These are phyloP conservation scores for Lagorchestes hirsutus DNA, from an alignment of 2,797 vertebrate genomes.

Conservation along the genomic window DNA sequence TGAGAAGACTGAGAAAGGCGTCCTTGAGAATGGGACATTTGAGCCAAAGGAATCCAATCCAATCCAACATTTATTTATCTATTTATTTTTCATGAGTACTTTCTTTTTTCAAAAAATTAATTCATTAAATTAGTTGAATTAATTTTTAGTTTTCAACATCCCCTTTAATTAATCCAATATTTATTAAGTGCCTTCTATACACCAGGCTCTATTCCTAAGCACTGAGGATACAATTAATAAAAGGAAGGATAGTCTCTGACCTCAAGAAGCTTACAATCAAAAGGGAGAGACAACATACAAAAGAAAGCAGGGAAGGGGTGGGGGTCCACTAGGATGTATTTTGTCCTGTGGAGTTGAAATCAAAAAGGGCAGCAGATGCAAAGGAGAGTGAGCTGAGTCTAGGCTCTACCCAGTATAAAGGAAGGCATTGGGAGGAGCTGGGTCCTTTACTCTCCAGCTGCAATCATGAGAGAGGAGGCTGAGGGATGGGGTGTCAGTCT, in stretches of 20 bases:
- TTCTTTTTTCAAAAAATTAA: too few relatives aligned
- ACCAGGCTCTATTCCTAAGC: not conserved
- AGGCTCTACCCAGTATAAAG: not conserved
- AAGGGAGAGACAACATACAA: not conserved
- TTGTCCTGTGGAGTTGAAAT: not conserved
- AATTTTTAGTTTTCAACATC: too few relatives aligned
- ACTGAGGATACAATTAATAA: not conserved
- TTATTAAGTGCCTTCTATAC: not conserved
- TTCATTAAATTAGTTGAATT: too few relatives aligned
- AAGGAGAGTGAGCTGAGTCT: not conserved
- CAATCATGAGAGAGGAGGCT: not conserved
- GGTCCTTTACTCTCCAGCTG: not conserved
- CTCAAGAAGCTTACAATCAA: not conserved
- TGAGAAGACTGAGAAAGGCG: not conserved
- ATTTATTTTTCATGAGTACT: too few relatives aligned
- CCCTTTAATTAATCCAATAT: not conserved
- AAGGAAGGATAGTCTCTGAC: not conserved
- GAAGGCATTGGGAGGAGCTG: not conserved
- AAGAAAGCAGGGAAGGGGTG: not conserved
- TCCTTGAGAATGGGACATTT: not conserved
- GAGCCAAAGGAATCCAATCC: not conserved
- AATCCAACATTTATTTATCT: not conserved
- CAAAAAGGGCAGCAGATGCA: not conserved
- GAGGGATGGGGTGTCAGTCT: not conserved
- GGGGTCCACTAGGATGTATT: not conserved